A percentile compares a stretch with the other conserved stretches of the same genome.
phyloP scores from a whole-genome alignment of 2,888 invertebrate genomes.

The Drosophila ustulata region DNA sequence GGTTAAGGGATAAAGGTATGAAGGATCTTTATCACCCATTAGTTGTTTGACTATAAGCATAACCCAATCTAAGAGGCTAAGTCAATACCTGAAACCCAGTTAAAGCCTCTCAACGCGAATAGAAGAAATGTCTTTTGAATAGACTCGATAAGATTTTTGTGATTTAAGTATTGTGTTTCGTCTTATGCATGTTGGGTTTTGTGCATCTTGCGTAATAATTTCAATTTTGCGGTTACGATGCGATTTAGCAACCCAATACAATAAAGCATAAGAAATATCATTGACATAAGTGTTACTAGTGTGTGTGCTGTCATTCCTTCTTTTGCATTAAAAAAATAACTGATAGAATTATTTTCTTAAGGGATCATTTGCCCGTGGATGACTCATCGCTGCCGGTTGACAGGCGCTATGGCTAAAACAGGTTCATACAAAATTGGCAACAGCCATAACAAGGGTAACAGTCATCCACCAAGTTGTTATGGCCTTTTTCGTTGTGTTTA shows the following conservation, averaged over 20 bases:
- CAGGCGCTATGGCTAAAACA: slow-evolving; percentile 62
- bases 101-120: no score
- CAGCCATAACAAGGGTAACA: slow-evolving; percentile 32
- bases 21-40: no score
- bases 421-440: slow-evolving; percentile 46
- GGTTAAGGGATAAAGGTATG: no score
- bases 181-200: no score
- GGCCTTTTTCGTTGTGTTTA: slow-evolving; percentile 70
- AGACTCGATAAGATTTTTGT: no score
- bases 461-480: slow-evolving; percentile 60
- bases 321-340: neutral
- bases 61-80: no score
- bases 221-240: neutral
- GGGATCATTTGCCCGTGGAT: slow-evolving; percentile 43
- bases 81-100: no score
- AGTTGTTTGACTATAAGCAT: no score
- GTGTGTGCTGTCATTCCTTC: neutral
- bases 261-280: neutral
- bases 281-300: neutral
- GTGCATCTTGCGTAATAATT: neutral
- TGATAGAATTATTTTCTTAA: slow-evolving; percentile 34
- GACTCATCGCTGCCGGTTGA: slow-evolving; percentile 71
- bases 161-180: no score
- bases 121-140: no score
- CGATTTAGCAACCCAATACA: no score